Percentiles rank a stretch among this genome's conserved stretches.
These are phyloP conservation scores for Casuarius casuarius DNA, from an alignment of 2,113 vertebrate species.

Conservation along the genomic window DNA sequence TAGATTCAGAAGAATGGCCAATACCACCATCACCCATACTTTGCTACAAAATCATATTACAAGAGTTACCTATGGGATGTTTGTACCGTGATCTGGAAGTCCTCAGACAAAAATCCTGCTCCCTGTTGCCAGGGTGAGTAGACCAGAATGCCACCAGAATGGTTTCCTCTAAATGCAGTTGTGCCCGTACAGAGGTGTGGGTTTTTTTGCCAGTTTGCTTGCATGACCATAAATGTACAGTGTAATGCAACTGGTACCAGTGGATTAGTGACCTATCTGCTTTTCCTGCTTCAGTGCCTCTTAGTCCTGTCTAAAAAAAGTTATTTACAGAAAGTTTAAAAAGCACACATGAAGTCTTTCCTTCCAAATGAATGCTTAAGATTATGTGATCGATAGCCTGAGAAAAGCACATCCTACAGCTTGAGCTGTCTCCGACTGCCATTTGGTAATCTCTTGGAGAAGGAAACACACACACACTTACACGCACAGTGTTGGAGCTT, in stretches of 20 bases:
- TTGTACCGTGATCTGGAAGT: not conserved
- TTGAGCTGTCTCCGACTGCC: not conserved
- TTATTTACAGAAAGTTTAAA: constrained; percentile 49
- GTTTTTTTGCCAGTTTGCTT: not conserved
- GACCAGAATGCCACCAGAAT: not conserved
- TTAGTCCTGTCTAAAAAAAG: constrained; percentile 41
- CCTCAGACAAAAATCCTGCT: not conserved
- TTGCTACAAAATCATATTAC: not conserved
- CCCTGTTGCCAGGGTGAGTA: not conserved
- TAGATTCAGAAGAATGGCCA: not conserved
- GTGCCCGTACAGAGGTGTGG: not conserved
- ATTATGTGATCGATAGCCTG: not conserved
- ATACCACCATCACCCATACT: not conserved
- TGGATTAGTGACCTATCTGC: not conserved
- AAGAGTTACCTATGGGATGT: not conserved
- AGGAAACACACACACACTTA: not conserved
- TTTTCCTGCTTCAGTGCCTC: constrained; percentile 47
- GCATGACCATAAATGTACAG: not conserved
- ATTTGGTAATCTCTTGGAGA: not conserved
- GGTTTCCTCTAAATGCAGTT: not conserved
- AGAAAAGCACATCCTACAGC: not conserved
- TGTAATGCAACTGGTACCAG: not conserved
- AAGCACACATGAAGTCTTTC: constrained; percentile 50
- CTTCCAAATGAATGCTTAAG: not conserved
- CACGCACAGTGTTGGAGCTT: not conserved